Conservation (phyloP, 2,888 invertebrate species). For the Cheilosia impressa region DNA sequence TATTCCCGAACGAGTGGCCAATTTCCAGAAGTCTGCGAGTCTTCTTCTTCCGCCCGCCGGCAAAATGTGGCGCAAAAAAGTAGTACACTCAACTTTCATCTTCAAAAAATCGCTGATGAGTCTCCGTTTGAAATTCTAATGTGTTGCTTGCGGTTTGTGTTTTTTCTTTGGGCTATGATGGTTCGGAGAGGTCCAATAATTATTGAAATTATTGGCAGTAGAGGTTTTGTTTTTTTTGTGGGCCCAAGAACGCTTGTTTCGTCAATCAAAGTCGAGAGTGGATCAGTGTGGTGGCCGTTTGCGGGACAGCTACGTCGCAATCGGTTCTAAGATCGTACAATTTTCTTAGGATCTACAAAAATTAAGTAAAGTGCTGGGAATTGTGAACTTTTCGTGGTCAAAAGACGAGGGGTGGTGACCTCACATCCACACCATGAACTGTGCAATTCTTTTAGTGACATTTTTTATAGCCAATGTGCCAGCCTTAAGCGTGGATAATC, state of each 20-base stretch:
- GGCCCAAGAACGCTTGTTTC: constrained; percentile 24
- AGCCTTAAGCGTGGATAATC: constrained; percentile 82
- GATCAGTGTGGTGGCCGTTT: constrained; percentile 22
- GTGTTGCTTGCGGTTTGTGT: constrained; percentile 13
- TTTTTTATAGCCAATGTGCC: constrained; percentile 44
- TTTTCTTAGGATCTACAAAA: background rate
- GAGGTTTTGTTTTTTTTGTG: background rate
- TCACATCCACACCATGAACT: constrained; percentile 58
- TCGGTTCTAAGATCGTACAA: background rate
- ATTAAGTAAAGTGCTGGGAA: constrained; percentile 37
- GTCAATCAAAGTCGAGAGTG: constrained; percentile 49
- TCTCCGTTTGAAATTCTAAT: constrained; percentile 31
- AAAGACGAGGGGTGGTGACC: constrained; percentile 60
- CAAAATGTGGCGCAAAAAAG: constrained; percentile 43
- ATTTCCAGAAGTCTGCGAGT: constrained; percentile 12
- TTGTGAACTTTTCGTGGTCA: constrained; percentile 64
- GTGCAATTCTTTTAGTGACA: constrained; percentile 74
- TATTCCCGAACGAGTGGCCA: constrained; percentile 15
- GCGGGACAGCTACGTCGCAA: constrained; percentile 6
- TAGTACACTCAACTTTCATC: constrained; percentile 73
- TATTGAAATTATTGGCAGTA: constrained; percentile 49
- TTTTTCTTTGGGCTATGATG: constrained; percentile 3
- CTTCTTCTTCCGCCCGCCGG: constrained; percentile 17
- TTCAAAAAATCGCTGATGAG: constrained; percentile 30
- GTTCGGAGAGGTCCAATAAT: constrained; percentile 1